Base-by-base conservation (phyloP, 2,888 invertebrate genomes). In the Cheilosia scutellata region DNA sequence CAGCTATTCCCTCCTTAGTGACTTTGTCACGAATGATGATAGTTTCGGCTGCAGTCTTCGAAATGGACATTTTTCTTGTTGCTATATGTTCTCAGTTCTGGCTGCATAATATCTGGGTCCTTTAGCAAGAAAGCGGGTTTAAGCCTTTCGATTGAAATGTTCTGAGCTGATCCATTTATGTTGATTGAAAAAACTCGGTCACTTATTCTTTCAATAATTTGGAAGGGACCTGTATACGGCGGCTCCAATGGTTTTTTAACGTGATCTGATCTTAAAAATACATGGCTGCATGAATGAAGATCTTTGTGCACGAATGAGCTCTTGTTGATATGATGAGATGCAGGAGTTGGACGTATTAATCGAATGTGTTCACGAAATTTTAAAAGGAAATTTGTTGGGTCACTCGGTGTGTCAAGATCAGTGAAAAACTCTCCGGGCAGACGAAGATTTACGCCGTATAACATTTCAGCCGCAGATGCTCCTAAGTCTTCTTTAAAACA, bases 401-500 rank as follows among this genome's bases (percentile, higher is more conserved):
- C 62, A 9, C 37, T 11, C 11, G 53, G 40, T 11, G 33, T 53
- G 27, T 80, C 72, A n/a, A 53, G 33, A 16, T 88, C 65, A 11
- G 78, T 44, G 89, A 88, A 87, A 78, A 88, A 87, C 25, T 88
- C 84, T 0, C 75, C 77, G 20, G 87, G 91, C 6, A 92, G 40
- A 2, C 88, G 86, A 5, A 91, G 63, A 0, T 87, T 57, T 44
- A 87, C 82, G 0, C 90, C n/a, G 68, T 90, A 91, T 0, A 91
- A 87, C 58, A 92, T 70, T 53, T 20, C 89, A 0, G 91, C 89
- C 31, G 90, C 75, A 2, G 90, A 89, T 6, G 89, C 82, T 27
- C 88, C 62, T 3, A 90, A 33, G 74, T 91, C 90, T 51, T 90
- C 90, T 68, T 90, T 91, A n/a, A 63, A 80, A 4, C 88, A 82